Evolutionary conservation across 2,888 invertebrate species (phyloP).

Genomic region (Drosophila lacicola): DNA sequence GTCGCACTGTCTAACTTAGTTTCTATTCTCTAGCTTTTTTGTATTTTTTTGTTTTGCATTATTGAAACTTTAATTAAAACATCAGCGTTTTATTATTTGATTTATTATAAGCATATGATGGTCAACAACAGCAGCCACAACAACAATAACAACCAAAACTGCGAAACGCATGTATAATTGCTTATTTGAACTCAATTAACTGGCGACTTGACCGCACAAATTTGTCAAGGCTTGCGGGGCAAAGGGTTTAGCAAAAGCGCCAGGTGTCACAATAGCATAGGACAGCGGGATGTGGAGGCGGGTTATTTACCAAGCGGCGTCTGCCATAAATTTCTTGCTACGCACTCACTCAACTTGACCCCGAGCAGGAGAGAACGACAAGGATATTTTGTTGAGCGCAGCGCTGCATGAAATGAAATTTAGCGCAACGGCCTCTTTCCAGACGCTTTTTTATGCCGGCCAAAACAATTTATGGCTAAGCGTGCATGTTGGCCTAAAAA

Average conservation of each 20-base stretch:
- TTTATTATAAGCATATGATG: constrained; percentile 57
- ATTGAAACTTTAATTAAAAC: constrained; percentile 67
- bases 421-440: constrained; percentile 63
- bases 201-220: constrained; percentile 49
- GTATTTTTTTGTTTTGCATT: constrained; percentile 12
- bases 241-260: constrained; percentile 6
- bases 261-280: constrained; percentile 6
- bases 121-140: constrained; percentile 15
- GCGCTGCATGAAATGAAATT: constrained; percentile 75
- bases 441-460: constrained; percentile 41
- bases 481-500: constrained; percentile 72
- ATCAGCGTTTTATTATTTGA: constrained; percentile 68
- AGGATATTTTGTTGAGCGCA: constrained; percentile 52
- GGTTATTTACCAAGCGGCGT: not conserved
- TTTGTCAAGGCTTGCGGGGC: constrained; percentile 21
- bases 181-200: constrained; percentile 77
- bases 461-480: constrained; percentile 75
- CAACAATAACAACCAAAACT: constrained; percentile 16
- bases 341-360: constrained; percentile 73
- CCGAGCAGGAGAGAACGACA: constrained; percentile 35
- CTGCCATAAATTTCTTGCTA: constrained; percentile 61
- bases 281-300: not conserved
- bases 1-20: not conserved
- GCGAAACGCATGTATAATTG: constrained; percentile 63
- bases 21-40: constrained; percentile 4